Evolutionary conservation across 2,888 invertebrate genomes (phyloP).

Genomic region (Celastrina argiolus): DNA sequence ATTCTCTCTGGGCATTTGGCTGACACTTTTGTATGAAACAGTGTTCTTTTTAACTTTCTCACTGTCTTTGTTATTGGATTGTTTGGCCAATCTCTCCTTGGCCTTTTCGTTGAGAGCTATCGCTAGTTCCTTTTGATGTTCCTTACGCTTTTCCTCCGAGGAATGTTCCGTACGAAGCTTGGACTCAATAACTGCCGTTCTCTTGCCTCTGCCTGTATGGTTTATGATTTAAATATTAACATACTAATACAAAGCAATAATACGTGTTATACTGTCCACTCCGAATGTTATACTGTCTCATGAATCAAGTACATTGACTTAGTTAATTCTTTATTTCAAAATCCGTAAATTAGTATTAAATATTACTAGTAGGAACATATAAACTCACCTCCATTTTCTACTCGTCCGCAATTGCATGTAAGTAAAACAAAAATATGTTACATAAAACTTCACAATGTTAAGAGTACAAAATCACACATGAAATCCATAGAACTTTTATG

Average conservation of each 20-base stretch:
- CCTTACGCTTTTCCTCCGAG: slow-evolving; percentile 97
- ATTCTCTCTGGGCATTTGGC: slow-evolving; percentile 94
- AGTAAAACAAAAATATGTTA: slow-evolving; percentile 59
- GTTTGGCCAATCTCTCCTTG: slow-evolving; percentile 92
- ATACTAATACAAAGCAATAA: no score
- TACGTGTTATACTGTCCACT: no score
- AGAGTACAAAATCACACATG: slow-evolving; percentile 23
- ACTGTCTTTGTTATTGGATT: slow-evolving; percentile 89
- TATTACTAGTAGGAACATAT: slow-evolving; percentile 33
- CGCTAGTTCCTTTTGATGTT: slow-evolving; percentile 97
- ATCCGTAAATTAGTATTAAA: neutral
- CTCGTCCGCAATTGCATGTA: slow-evolving; percentile 66
- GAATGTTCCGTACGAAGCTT: slow-evolving; percentile 96
- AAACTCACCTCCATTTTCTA: slow-evolving; percentile 73
- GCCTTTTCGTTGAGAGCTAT: slow-evolving; percentile 94
- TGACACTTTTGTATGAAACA: slow-evolving; percentile 94
- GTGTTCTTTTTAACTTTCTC: slow-evolving; percentile 96
- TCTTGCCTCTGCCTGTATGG: slow-evolving; percentile 81
- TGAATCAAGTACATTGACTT: neutral
- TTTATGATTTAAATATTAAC: no score
- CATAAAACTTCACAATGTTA: slow-evolving; percentile 39
- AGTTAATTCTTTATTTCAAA: neutral
- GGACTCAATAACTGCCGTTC: slow-evolving; percentile 94
- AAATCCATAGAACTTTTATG: neutral
- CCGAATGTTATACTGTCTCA: no score